Evolutionary conservation across 2,797 vertebrate species (phyloP).

Genomic region (Epinephelus coioides): DNA sequence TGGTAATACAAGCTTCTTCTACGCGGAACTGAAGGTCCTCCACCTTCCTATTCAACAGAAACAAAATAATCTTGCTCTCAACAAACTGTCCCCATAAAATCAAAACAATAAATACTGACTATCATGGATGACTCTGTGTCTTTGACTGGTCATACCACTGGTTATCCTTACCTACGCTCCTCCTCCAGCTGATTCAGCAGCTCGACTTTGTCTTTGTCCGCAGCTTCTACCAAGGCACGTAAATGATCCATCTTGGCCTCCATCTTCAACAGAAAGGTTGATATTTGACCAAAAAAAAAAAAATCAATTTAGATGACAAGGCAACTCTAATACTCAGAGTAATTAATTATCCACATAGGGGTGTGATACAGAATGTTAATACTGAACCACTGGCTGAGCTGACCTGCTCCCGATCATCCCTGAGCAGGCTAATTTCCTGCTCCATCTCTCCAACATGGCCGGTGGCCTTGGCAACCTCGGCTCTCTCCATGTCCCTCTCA

Average conservation of each 20-base stretch:
- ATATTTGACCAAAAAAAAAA: not conserved
- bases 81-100: not conserved
- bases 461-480: conserved; percentile 97
- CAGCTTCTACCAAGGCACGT: conserved; percentile 95
- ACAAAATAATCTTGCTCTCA: not conserved
- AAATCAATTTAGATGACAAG: not conserved
- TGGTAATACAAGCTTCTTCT: conserved; percentile 99
- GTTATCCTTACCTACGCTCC: conserved; percentile 93
- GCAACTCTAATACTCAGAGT: not conserved
- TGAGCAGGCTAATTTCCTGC: conserved; percentile 92
- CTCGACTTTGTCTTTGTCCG: conserved; percentile 97
- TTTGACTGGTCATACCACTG: conserved; percentile 53
- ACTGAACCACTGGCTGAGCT: conserved; percentile 26
- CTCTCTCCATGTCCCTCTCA: conserved; percentile 96
- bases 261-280: conserved; percentile 89
- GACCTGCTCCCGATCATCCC: conserved; percentile 97
- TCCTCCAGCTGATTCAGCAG: conserved; percentile 98
- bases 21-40: conserved; percentile 99
- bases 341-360: not conserved
- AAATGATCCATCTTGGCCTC: conserved; percentile 98
- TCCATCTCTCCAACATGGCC: conserved; percentile 96
- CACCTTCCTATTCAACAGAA: conserved; percentile 90
- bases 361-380: conserved; percentile 9
- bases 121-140: not conserved
- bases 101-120: not conserved